Evolutionary conservation across 2,113 vertebrate species (phyloP).

Genomic region (Sylvia atricapilla): DNA sequence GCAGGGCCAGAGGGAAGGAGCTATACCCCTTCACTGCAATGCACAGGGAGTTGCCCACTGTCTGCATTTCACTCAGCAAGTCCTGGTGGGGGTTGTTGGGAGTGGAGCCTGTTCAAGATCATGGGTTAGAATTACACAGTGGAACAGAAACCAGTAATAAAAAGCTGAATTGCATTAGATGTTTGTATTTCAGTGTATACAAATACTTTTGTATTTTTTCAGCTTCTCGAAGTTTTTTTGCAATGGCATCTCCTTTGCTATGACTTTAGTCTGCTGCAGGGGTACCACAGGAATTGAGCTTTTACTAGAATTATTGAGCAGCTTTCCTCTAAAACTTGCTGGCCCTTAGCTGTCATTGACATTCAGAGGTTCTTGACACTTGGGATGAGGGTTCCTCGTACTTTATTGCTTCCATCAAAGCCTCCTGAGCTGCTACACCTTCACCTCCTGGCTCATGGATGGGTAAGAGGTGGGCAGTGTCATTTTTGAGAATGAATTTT

Average conservation of each 20-base stretch:
- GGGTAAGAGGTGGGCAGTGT: not conserved
- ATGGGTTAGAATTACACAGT: not conserved
- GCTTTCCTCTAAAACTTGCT: not conserved
- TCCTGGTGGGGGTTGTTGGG: not conserved
- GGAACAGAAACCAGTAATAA: not conserved
- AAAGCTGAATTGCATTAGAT: not conserved
- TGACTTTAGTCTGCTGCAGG: not conserved
- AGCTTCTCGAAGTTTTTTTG: not conserved
- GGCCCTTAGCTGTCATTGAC: not conserved
- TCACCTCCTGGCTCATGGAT: not conserved
- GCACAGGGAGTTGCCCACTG: not conserved
- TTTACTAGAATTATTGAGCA: not conserved
- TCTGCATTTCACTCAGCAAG: not conserved
- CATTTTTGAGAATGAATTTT: not conserved
- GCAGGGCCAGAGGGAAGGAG: not conserved
- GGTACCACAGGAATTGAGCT: not conserved
- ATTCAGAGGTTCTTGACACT: not conserved
- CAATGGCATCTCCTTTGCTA: not conserved
- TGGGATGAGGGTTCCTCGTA: not conserved
- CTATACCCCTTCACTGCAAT: not conserved
- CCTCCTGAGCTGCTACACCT: not conserved
- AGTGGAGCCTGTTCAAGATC: not conserved
- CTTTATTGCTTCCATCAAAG: not conserved
- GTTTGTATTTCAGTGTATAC: not conserved
- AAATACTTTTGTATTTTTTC: not conserved